These are phyloP conservation scores for Crypturellus undulatus DNA, from an alignment of 2,113 vertebrate genomes.

Conservation along the genomic window DNA sequence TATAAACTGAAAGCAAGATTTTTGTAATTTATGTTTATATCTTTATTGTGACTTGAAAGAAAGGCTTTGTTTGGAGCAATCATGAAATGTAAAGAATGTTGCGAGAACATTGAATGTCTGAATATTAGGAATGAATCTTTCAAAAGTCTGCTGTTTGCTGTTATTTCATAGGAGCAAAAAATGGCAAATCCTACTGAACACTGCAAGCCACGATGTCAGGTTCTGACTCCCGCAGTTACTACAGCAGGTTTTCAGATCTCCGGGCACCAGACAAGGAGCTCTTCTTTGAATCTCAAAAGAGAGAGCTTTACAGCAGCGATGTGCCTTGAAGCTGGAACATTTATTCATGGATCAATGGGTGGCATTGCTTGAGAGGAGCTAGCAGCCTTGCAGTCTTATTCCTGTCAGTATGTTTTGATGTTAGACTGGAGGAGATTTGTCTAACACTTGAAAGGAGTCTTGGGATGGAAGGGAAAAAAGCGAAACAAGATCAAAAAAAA, in stretches of 20 bases:
- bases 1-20: background rate
- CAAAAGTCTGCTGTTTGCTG: background rate
- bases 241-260: conserved; percentile 61
- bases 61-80: background rate
- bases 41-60: background rate
- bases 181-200: background rate
- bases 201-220: conserved; percentile 19
- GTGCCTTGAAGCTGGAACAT: conserved; percentile 73
- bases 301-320: conserved; percentile 36
- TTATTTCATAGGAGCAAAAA: background rate
- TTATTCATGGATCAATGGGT: conserved; percentile 75
- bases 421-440: conserved; percentile 62
- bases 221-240: conserved; percentile 15
- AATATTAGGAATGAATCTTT: background rate
- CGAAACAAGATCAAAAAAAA: conserved; percentile 30
- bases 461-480: background rate
- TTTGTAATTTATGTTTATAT: background rate
- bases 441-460: conserved; percentile 60
- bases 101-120: background rate
- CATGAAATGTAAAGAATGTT: background rate
- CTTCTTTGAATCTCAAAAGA: conserved; percentile 46
- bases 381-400: conserved; percentile 62
- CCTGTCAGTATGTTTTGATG: conserved; percentile 66
- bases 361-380: conserved; percentile 60
- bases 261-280: conserved; percentile 32